phyloP scores from a whole-genome alignment of 2,797 vertebrate species.

The Pristis pectinata region DNA sequence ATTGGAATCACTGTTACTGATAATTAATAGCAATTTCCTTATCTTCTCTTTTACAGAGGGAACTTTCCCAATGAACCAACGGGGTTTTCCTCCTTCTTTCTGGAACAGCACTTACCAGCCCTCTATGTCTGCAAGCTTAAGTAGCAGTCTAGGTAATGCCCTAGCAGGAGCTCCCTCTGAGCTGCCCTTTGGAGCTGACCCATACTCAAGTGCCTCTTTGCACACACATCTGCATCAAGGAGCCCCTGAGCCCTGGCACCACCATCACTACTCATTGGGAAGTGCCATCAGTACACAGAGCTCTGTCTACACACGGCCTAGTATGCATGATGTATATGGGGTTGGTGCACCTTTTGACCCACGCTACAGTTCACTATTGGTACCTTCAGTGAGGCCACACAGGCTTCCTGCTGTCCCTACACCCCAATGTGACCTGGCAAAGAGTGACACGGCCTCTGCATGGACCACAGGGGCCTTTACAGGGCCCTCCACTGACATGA shows the following conservation, averaged over 20 bases:
- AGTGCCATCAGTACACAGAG: conserved; percentile 71
- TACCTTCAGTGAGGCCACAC: conserved; percentile 81
- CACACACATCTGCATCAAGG: conserved; percentile 90
- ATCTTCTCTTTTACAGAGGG: conserved; percentile 58
- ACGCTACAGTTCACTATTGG: conserved; percentile 80
- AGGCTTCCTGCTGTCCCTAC: conserved; percentile 71
- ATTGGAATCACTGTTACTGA: neutral
- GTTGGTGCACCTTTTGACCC: conserved; percentile 77
- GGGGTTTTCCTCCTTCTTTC: conserved; percentile 91
- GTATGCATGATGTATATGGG: conserved; percentile 83
- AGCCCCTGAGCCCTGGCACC: conserved; percentile 81
- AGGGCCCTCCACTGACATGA: conserved; percentile 69
- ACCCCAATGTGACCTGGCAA: conserved; percentile 78
- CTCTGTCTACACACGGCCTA: conserved; percentile 69
- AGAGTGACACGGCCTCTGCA: conserved; percentile 66
- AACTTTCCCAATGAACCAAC: conserved; percentile 90
- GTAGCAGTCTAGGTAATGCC: conserved; percentile 60
- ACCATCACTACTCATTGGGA: conserved; percentile 69
- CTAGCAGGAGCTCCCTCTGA: conserved; percentile 75
- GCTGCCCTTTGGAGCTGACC: conserved; percentile 78
- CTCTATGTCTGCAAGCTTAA: conserved; percentile 64
- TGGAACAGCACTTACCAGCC: conserved; percentile 95
- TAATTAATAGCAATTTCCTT: neutral
- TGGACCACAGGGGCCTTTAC: conserved; percentile 76
- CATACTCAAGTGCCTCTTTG: conserved; percentile 73